Percentiles rank a stretch among this genome's conserved stretches.
These are phyloP conservation scores for Prunella himalayana DNA, from an alignment of 2,113 vertebrate species.

Conservation along the genomic window DNA sequence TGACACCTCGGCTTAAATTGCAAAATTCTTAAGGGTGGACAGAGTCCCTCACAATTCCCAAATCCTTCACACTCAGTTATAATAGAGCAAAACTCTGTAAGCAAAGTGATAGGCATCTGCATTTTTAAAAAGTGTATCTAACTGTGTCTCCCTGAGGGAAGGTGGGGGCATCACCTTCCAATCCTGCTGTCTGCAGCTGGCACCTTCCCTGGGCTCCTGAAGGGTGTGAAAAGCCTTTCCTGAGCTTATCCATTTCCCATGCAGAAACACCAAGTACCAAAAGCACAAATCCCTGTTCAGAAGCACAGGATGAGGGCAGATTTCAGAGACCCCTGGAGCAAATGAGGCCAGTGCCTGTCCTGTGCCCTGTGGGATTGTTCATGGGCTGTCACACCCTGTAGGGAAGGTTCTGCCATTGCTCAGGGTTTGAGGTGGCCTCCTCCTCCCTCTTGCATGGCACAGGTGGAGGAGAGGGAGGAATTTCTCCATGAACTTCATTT, in stretches of 20 bases:
- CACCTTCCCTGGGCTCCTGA: background rate
- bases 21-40: background rate
- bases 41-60: background rate
- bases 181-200: background rate
- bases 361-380: background rate
- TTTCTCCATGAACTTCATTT: background rate
- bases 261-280: background rate
- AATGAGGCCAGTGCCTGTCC: background rate
- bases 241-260: background rate
- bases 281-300: background rate
- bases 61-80: background rate
- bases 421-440: background rate
- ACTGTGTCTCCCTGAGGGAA: background rate
- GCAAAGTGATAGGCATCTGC: background rate
- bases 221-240: background rate
- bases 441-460: background rate
- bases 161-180: background rate
- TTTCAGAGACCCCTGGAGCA: background rate
- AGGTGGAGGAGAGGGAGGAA: background rate
- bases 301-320: background rate
- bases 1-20: constrained; percentile 9
- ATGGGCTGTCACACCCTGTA: background rate
- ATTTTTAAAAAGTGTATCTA: background rate
- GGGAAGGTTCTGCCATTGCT: background rate
- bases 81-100: background rate